A percentile compares a stretch with the other conserved stretches of the same genome.
These are phyloP conservation scores for Portunus trituberculatus DNA, from an alignment of 1,140 invertebrate genomes.

Conservation along the genomic window DNA sequence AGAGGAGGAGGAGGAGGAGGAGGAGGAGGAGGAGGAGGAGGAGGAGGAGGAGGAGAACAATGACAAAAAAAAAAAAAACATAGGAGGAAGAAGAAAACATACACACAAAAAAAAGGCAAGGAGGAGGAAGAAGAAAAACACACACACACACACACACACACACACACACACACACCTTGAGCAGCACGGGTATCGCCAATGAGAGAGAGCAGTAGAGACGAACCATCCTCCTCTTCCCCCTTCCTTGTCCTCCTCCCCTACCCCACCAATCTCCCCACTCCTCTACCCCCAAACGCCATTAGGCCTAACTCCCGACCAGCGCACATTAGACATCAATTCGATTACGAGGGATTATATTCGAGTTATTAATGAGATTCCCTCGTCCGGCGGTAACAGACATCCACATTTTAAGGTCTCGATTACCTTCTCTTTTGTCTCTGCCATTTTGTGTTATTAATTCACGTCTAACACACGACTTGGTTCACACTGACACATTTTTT, in stretches of 20 bases:
- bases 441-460: too few species aligned
- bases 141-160: neutral
- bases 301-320: neutral
- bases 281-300: neutral
- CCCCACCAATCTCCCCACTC: neutral
- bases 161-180: too few species aligned
- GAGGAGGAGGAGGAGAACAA: too few species aligned
- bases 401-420: neutral
- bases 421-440: too few species aligned
- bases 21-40: too few species aligned
- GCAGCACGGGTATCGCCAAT: too few species aligned
- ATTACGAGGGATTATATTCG: constrained; percentile 4
- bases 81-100: neutral
- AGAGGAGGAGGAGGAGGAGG: constrained; percentile 5
- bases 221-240: too few species aligned
- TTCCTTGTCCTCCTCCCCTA: too few species aligned
- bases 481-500: too few species aligned
- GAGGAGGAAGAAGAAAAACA: neutral
- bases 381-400: neutral
- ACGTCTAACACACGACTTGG: too few species aligned
- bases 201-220: too few species aligned
- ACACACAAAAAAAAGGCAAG: neutral
- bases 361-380: constrained; percentile 2
- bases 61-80: too few species aligned
- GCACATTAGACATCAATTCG: neutral